These are phyloP conservation scores for Eupeodes corollae DNA, from an alignment of 1,140 invertebrate genomes.

Conservation along the genomic window DNA sequence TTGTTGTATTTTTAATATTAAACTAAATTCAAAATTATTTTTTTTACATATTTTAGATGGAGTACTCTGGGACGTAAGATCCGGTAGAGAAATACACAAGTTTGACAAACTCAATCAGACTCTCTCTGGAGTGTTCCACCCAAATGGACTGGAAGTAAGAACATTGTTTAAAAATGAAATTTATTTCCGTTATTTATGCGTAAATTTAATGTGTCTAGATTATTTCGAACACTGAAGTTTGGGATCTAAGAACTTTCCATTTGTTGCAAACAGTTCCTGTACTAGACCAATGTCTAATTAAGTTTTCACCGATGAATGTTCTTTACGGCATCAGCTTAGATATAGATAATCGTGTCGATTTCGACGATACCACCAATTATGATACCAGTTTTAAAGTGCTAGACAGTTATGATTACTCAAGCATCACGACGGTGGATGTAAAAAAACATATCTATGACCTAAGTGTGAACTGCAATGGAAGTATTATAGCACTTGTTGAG, in stretches of 20 bases:
- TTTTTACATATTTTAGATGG: constrained; percentile 53
- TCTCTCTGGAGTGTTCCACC: constrained; percentile 93
- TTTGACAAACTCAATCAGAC: constrained; percentile 95
- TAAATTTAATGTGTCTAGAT: constrained; percentile 36
- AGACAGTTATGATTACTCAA: constrained; percentile 86
- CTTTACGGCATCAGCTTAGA: constrained; percentile 46
- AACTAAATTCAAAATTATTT: no score
- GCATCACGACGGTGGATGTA: constrained; percentile 86
- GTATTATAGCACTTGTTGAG: constrained; percentile 72
- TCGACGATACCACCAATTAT: constrained; percentile 20
- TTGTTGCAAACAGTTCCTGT: constrained; percentile 85
- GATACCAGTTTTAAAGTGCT: constrained; percentile 84
- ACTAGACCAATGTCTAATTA: constrained; percentile 76
- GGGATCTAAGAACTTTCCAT: constrained; percentile 93
- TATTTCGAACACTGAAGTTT: constrained; percentile 81
- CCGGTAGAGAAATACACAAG: constrained; percentile 83
- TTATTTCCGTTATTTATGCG: constrained; percentile 2
- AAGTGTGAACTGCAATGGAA: constrained; percentile 61
- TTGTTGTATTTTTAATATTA: no score
- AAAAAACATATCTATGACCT: constrained; percentile 70
- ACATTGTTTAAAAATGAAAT: not conserved
- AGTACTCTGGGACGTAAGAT: constrained; percentile 88
- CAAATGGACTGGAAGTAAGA: constrained; percentile 82
- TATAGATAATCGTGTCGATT: constrained; percentile 25
- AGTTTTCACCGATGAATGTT: constrained; percentile 54